These are phyloP conservation scores for Pampus argenteus DNA, from an alignment of 2,797 vertebrate species.

Conservation along the genomic window DNA sequence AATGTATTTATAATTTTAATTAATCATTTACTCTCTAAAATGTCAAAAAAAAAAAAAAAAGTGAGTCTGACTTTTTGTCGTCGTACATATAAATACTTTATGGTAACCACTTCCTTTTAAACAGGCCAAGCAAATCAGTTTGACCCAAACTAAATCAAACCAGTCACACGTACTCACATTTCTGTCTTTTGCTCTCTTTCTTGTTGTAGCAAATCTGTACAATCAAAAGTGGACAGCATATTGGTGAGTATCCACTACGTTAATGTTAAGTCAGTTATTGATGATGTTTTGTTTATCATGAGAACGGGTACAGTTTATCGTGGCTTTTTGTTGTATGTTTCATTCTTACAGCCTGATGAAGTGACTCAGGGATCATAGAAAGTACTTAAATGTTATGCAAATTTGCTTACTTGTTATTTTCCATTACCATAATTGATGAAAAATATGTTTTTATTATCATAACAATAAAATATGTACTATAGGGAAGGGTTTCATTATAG, in stretches of 20 bases:
- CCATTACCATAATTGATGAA: background rate
- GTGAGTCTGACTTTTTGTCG: background rate
- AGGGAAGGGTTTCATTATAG: background rate
- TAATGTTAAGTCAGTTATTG: background rate
- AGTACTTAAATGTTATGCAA: background rate
- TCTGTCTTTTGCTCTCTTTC: slow-evolving; percentile 49
- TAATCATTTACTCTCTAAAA: no score
- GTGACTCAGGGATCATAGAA: background rate
- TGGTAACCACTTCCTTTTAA: background rate
- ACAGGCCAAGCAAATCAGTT: background rate
- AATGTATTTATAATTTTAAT: no score
- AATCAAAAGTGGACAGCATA: slow-evolving; percentile 99
- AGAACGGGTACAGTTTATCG: background rate
- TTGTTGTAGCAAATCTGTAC: slow-evolving; percentile 97
- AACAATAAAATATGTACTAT: background rate
- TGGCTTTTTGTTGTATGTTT: slow-evolving; percentile 5
- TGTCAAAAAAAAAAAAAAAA: no score
- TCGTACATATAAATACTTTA: background rate
- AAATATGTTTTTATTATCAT: background rate
- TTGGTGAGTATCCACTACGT: slow-evolving; percentile 91
- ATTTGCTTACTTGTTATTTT: background rate
- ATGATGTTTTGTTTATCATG: background rate
- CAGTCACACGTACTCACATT: background rate
- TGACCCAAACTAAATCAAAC: background rate
- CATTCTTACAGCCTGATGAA: background rate